Base-by-base conservation (phyloP, 2,888 invertebrate genomes). In the Listrodromus nycthemerus region DNA sequence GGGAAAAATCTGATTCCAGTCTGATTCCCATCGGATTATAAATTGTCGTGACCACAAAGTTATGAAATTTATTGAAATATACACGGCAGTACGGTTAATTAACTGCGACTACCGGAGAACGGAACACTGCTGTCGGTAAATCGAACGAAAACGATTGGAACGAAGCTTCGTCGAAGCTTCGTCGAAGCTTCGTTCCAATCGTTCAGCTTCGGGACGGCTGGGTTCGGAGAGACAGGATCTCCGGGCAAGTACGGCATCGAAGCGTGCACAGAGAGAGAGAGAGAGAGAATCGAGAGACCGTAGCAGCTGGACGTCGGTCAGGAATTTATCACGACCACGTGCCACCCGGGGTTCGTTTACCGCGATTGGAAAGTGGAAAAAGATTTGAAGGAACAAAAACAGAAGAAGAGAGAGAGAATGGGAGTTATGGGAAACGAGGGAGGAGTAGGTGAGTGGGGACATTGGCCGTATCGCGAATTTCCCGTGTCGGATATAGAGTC, bases 281-380 rank as follows among this genome's bases (percentile, higher is more conserved):
- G 74, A 48, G 65, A 75, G 52, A 75, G 37, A 63, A 10, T 37
- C 41, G 21, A 37, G 33, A 50, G 55, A 71, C 76, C 27, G 65
- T 75, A 76, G 73, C 73, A 67, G 65, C 66, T 37, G 66, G 58
- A 67, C 69, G 8, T 61, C 58, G 33, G 67, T 50, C 58, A 52
- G 50, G n/a, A 69, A 81, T 81, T 78, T 84, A 84, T 81, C 75
- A 76, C 76, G 77, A 66, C 52, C 73, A 74, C 71, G 67, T 67
- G 81, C 10, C 24, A 41, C 41, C 84, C 55, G 66, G 48, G 52
- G 81, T 71, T 83, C 76, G 83, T 83, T 83, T 48, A 33, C 69
- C 71, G 52, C 67, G 65, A 70, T 76, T 66, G 69, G 71, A 71
- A 76, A 41, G 77, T 27, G 41, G 21, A 66, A 69, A 55, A 69